Evolutionary conservation across 2,113 vertebrate species (phyloP).

Genomic region (Origma solitaria): DNA sequence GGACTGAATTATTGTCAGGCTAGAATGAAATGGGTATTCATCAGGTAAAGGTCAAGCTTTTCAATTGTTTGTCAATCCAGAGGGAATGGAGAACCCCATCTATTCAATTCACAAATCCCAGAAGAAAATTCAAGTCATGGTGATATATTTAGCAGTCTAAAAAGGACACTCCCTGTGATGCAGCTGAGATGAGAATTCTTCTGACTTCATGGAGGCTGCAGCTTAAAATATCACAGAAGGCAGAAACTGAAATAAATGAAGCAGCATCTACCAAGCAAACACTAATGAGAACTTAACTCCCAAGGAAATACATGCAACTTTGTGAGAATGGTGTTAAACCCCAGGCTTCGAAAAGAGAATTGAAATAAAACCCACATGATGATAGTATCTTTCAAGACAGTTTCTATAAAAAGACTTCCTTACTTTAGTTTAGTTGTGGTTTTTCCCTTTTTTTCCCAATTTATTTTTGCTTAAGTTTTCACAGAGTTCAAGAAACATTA

Average conservation of each 20-base stretch:
- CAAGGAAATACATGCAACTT: neutral
- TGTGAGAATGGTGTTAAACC: neutral
- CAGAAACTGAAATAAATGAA: neutral
- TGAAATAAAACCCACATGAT: neutral
- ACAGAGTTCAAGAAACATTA: neutral
- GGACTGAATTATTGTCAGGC: neutral
- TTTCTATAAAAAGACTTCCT: neutral
- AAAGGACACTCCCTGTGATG: neutral
- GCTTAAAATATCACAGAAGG: neutral
- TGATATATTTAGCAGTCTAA: neutral
- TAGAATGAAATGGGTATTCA: neutral
- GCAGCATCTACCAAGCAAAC: neutral
- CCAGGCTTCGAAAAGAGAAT: neutral
- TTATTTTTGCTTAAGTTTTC: neutral
- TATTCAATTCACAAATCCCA: neutral
- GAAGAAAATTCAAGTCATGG: neutral
- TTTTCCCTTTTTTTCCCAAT: neutral
- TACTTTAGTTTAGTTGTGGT: neutral
- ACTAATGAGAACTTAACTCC: neutral
- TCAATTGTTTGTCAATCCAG: neutral
- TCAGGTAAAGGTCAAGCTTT: conserved; percentile 2
- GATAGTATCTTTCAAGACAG: neutral
- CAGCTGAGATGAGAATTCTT: neutral
- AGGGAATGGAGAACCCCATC: neutral
- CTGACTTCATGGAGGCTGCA: neutral